Evolutionary conservation across 2,888 invertebrate genomes (phyloP), one percentile per base, ranked within the genome.

Genomic region (Papilio protenor): DNA sequence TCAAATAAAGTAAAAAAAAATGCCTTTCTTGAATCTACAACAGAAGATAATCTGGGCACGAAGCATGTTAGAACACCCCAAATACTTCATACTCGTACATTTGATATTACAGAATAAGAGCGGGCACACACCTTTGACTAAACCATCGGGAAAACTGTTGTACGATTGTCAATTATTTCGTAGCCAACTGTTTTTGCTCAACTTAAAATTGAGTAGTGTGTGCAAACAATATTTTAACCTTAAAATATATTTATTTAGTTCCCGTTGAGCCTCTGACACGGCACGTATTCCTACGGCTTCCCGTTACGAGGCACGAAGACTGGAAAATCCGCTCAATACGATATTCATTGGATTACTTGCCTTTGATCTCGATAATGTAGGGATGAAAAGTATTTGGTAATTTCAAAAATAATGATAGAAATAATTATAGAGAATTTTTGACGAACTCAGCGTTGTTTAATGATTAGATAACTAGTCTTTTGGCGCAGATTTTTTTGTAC

Each of bases 281-380:
- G 61, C 12, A 23, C 18, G 75, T 69, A 64, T 76, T 76, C 64
- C 16, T 72, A 52, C 4, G 76, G 76, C 71, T 76, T 76, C 76
- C 14, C 61, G 11, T 14, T 64, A 52, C 72, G 47, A 47, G 64
- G 52, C 47, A 59, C 70, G 21, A 75, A 61, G 59, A 59, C 72
- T 72, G 27, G 76, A 40, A 76, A 70, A 72, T 12, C 61, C 49
- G 21, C 52, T 49, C 76, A 61, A 49, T 71, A 21, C 27, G 21
- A 76, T 12, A 23, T 76, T 70, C 57, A 76, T 72, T 76, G 70
- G 49, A 72, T 76, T 76, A 72, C 21, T 47, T 75, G 66, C n/a
- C 52, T 75, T 64, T 75, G 33, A 75, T 69, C 40, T 69, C 47
- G 16, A 64, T 64, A 33, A 61, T 16, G 40, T 11, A 27, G 23